Evolutionary conservation across 2,797 vertebrate genomes (phyloP).

Genomic region (Rhincodon typus): DNA sequence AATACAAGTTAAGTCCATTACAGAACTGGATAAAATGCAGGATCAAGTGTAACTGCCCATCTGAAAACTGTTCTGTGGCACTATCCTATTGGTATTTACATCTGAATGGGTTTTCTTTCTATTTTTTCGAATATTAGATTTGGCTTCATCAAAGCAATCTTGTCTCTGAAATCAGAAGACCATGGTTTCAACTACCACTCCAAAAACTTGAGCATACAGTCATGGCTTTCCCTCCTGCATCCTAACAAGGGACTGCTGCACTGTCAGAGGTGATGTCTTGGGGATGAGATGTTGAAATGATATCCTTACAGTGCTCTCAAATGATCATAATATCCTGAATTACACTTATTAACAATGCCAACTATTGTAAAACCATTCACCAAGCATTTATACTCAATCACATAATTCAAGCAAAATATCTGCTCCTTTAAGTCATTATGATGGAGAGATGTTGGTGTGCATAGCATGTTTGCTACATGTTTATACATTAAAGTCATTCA

Average conservation of each 20-base stretch:
- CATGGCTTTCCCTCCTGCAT: neutral
- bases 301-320: neutral
- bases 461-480: neutral
- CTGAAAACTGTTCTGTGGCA: neutral
- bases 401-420: neutral
- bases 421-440: neutral
- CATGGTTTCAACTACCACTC: neutral
- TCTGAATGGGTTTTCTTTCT: neutral
- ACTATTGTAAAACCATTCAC: no score
- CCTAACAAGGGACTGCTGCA: neutral
- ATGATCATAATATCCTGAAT: neutral
- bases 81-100: neutral
- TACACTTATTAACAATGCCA: no score
- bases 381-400: no score
- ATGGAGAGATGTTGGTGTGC: neutral
- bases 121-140: neutral
- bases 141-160: neutral
- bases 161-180: neutral
- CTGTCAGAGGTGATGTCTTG: neutral
- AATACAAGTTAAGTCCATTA: neutral
- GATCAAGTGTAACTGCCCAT: neutral
- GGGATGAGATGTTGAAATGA: neutral
- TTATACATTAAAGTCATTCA: neutral
- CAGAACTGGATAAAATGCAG: neutral
- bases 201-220: neutral